A percentile compares a stretch with the other conserved stretches of the same genome.
Evolutionary conservation across 2,797 vertebrate species (phyloP).

Genomic region (Sebastes miniatus): DNA sequence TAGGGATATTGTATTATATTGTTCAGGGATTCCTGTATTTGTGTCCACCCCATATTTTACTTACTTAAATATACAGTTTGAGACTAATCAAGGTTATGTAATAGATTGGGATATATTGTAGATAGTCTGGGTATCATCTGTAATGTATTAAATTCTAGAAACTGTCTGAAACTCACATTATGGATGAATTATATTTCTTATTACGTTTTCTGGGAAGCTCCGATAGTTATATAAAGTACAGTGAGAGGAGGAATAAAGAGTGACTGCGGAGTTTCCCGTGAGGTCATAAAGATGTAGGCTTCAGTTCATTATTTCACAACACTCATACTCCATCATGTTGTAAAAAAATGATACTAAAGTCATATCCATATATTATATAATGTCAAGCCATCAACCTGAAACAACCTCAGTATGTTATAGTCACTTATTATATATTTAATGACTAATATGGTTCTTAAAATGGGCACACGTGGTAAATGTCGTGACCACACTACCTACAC

Average conservation of each 20-base stretch:
- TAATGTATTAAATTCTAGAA: not conserved
- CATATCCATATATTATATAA: not conserved
- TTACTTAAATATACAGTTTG: not conserved
- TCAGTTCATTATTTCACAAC: conserved; percentile 12
- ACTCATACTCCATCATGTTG: not conserved
- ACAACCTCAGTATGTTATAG: not conserved
- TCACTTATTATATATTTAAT: not conserved
- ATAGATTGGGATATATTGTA: not conserved
- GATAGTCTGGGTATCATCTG: not conserved
- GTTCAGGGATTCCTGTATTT: not conserved
- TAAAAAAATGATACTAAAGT: not conserved
- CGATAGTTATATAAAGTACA: not conserved
- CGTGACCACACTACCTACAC: not conserved
- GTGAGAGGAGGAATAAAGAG: conserved; percentile 34
- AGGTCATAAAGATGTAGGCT: conserved; percentile 40
- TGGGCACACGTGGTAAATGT: not conserved
- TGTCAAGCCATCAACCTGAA: not conserved
- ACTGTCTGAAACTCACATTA: not conserved
- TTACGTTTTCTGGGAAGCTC: not conserved
- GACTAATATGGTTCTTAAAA: not conserved
- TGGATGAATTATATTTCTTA: not conserved
- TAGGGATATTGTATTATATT: not conserved
- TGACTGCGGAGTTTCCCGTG: conserved; percentile 63
- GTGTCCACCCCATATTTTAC: not conserved
- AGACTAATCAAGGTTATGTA: not conserved